phyloP scores from a whole-genome alignment of 2,888 invertebrate species.

The Malachius bipustulatus region DNA sequence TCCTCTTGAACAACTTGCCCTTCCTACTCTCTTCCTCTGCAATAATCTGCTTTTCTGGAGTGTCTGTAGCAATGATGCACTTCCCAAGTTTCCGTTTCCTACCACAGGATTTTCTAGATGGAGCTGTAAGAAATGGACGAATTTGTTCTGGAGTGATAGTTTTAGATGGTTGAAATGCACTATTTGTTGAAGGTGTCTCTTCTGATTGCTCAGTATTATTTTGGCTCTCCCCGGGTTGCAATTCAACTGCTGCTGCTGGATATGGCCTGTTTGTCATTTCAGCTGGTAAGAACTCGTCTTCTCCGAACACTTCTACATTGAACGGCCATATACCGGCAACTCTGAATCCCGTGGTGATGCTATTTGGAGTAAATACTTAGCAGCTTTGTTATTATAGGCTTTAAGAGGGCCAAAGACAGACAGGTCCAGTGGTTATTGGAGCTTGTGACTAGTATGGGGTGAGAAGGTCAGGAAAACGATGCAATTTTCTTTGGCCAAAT shows the following conservation, averaged over 20 bases:
- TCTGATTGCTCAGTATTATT: too few relatives aligned
- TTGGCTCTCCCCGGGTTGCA: too few relatives aligned
- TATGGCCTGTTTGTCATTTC: constrained; percentile 3
- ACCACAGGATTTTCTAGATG: not conserved
- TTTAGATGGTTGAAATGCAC: too few relatives aligned
- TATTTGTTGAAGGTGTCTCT: too few relatives aligned
- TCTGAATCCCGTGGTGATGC: constrained; percentile 2
- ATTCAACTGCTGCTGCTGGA: too few relatives aligned
- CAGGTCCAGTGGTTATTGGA: too few relatives aligned
- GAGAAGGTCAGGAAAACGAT: too few relatives aligned
- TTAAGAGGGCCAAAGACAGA: not conserved
- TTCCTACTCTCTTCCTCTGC: not conserved
- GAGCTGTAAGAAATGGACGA: not conserved
- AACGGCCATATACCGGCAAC: not conserved
- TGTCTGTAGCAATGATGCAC: not conserved
- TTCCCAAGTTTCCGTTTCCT: not conserved
- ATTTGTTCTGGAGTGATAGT: too few relatives aligned
- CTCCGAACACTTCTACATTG: not conserved
- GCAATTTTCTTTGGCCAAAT: too few relatives aligned
- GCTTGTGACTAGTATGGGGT: too few relatives aligned
- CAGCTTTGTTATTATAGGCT: not conserved
- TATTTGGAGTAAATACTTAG: constrained; percentile 1
- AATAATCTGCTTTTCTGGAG: not conserved
- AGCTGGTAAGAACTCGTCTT: not conserved
- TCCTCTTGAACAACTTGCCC: not conserved